phyloP scores from a whole-genome alignment of 2,113 vertebrate genomes.

The Saiga tatarica region DNA sequence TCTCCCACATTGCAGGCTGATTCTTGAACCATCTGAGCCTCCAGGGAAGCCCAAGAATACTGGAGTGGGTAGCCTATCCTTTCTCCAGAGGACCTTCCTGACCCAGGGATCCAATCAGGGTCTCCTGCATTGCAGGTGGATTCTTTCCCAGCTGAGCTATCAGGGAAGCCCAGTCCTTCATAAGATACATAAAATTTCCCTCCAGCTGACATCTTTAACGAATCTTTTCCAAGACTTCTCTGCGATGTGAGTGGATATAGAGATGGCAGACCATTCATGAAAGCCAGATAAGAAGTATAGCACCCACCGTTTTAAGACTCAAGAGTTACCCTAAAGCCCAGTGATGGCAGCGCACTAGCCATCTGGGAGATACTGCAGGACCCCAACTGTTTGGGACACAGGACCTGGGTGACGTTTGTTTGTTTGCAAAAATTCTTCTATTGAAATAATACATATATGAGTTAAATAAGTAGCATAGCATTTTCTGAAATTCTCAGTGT shows the following conservation, averaged over 20 bases:
- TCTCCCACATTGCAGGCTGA: neutral
- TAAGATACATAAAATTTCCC: neutral
- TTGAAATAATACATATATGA: neutral
- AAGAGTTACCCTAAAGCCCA: neutral
- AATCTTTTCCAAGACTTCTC: neutral
- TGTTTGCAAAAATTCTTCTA: neutral
- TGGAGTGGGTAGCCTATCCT: neutral
- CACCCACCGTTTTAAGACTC: neutral
- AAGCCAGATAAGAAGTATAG: neutral
- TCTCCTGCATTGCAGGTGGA: neutral
- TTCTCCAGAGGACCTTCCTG: neutral
- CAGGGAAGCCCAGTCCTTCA: neutral
- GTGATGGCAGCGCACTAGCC: too few species aligned
- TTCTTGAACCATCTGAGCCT: neutral
- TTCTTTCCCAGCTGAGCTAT: neutral
- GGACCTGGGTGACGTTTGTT: neutral
- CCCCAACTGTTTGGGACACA: neutral
- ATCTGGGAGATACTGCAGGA: neutral
- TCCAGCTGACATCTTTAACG: neutral
- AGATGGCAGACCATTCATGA: neutral
- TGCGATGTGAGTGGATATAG: neutral
- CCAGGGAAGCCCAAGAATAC: neutral
- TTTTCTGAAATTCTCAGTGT: neutral
- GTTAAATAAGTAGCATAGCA: neutral
- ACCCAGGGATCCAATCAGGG: neutral